phyloP scores from a whole-genome alignment of 2,888 invertebrate species.

The Aphelenchoides bicaudatus region DNA sequence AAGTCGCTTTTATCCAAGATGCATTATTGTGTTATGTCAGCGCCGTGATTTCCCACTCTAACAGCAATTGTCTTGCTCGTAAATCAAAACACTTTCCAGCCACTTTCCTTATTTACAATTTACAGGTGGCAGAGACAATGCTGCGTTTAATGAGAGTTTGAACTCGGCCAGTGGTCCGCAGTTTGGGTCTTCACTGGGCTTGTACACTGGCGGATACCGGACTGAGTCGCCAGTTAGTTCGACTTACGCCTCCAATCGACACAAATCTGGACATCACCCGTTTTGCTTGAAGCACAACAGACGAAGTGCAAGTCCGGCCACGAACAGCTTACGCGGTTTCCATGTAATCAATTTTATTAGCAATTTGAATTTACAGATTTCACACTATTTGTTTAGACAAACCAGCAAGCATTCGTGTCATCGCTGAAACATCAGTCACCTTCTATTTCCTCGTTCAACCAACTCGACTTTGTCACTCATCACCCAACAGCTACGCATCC shows the following conservation, averaged over 20 bases:
- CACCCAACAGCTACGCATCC: no score
- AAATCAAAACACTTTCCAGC: no score
- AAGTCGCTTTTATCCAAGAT: no score
- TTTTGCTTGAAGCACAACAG: slow-evolving; percentile 18
- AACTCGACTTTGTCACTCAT: slow-evolving; percentile 9
- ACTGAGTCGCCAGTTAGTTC: slow-evolving; percentile 11
- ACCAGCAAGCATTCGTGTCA: background rate
- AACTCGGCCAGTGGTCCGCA: background rate
- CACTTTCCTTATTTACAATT: no score
- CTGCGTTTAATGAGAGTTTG: slow-evolving; percentile 14
- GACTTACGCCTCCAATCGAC: slow-evolving; percentile 2
- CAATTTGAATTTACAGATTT: no score
- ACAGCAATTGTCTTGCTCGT: no score
- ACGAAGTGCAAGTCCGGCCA: slow-evolving; percentile 27
- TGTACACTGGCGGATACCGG: slow-evolving; percentile 15
- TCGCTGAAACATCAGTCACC: slow-evolving; percentile 12
- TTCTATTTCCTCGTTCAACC: slow-evolving; percentile 18
- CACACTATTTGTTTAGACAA: no score
- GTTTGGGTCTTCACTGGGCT: slow-evolving; percentile 19
- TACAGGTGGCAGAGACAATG: slow-evolving; percentile 19
- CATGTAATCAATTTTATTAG: slow-evolving; percentile 3
- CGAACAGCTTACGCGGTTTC: slow-evolving; percentile 27
- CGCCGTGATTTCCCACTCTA: no score
- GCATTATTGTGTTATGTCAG: no score
- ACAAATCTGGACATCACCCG: slow-evolving; percentile 8